Conservation (phyloP, 1,140 invertebrate genomes). For the Mamestra configurata region DNA sequence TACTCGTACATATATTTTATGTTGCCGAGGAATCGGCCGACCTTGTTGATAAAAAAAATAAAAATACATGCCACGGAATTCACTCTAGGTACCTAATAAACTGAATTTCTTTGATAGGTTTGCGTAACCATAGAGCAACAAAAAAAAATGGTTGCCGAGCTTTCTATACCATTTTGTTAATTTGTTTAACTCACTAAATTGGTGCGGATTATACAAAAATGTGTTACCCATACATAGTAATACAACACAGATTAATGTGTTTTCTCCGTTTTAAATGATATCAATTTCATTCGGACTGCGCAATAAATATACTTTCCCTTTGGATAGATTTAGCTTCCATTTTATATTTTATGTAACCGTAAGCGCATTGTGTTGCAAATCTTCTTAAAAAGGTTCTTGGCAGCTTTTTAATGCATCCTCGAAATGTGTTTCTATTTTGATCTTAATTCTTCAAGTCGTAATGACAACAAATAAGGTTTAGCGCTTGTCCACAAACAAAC, state of each 20-base stretch:
- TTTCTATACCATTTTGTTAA: conserved; percentile 4
- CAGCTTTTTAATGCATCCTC: neutral
- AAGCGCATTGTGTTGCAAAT: neutral
- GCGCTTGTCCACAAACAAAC: conserved; percentile 11
- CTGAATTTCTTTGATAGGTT: neutral
- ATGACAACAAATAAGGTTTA: conserved; percentile 1
- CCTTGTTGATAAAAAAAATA: conserved; percentile 6
- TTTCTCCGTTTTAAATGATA: conserved; percentile 36
- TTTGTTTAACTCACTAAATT: neutral
- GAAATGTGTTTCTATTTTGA: neutral
- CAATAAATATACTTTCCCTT: conserved; percentile 34
- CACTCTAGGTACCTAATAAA: neutral
- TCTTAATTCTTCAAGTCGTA: neutral
- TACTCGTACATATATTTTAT: neutral
- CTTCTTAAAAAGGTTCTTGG: neutral
- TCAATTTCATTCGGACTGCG: conserved; percentile 1
- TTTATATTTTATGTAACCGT: neutral
- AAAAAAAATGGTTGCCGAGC: neutral
- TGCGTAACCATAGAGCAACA: neutral
- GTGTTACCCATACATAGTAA: neutral
- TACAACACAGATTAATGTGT: conserved; percentile 4
- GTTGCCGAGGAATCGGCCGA: neutral
- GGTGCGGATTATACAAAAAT: neutral
- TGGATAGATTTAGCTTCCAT: neutral
- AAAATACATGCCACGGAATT: neutral